Conservation (phyloP, 2,797 vertebrate species). For the Chaetophractus vellerosus region DNA sequence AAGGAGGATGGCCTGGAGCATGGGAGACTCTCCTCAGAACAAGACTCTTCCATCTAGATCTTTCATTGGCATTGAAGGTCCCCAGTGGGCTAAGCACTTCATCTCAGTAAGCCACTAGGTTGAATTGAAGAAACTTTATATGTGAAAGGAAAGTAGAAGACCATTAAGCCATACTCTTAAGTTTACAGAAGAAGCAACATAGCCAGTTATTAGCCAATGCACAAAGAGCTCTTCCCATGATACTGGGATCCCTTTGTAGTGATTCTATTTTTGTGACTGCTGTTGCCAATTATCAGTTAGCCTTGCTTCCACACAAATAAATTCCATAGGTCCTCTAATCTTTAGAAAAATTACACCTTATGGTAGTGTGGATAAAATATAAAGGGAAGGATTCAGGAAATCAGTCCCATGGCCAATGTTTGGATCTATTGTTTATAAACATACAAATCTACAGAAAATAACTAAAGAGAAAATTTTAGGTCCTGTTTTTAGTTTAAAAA, state of each 20-base stretch:
- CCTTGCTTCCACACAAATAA: not conserved
- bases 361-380: not conserved
- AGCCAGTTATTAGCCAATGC: too few relatives aligned
- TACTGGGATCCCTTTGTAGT: not conserved
- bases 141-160: too few relatives aligned
- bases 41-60: rapidly evolving
- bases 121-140: not conserved
- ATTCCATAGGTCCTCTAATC: not conserved
- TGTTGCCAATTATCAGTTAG: not conserved
- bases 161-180: too few relatives aligned
- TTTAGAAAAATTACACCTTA: not conserved
- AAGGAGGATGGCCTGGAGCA: too few relatives aligned
- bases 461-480: not conserved
- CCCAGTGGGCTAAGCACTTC: not conserved
- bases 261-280: not conserved
- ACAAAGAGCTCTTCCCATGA: not conserved
- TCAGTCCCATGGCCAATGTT: not conserved
- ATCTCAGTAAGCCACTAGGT: not conserved
- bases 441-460: not conserved
- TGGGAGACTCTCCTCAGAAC: not conserved
- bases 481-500: not conserved
- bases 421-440: constrained; percentile 5
- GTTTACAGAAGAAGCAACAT: too few relatives aligned
- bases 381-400: not conserved
- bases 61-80: not conserved